phyloP scores from a whole-genome alignment of 1,140 invertebrate genomes.

The Sarcophaga bullata region DNA sequence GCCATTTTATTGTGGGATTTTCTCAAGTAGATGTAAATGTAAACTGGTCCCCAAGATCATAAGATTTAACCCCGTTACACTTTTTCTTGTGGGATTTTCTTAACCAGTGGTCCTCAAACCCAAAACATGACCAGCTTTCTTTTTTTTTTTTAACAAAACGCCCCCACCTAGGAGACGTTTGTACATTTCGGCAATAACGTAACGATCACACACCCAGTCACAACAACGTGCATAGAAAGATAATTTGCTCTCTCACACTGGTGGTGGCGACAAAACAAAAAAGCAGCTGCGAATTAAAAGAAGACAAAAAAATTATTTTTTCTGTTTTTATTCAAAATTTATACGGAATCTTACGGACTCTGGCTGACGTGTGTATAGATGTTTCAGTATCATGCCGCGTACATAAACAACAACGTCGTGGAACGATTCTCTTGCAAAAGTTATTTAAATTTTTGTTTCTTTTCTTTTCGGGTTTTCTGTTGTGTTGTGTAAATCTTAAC shows the following conservation, averaged over 20 bases:
- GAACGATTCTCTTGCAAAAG: not conserved
- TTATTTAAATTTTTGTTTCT: not conserved
- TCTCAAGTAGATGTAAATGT: no score
- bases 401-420: constrained; percentile 20
- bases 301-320: not conserved
- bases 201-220: no score
- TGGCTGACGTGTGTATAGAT: not conserved
- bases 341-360: not conserved
- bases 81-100: no score
- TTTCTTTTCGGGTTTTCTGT: no score
- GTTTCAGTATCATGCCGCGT: constrained; percentile 6
- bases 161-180: no score
- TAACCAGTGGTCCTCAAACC: no score
- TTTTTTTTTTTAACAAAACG: no score
- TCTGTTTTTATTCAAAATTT: not conserved
- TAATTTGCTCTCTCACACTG: not conserved
- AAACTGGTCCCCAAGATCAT: no score
- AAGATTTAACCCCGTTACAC: no score
- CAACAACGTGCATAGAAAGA: not conserved
- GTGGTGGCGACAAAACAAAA: not conserved
- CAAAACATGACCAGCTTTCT: no score
- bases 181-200: no score
- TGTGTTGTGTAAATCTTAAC: not conserved
- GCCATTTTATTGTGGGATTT: no score
- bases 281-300: not conserved